A percentile compares a stretch with the other conserved stretches of the same genome.
Evolutionary conservation across 2,113 vertebrate genomes (phyloP).

Genomic region (Albula glossodonta): DNA sequence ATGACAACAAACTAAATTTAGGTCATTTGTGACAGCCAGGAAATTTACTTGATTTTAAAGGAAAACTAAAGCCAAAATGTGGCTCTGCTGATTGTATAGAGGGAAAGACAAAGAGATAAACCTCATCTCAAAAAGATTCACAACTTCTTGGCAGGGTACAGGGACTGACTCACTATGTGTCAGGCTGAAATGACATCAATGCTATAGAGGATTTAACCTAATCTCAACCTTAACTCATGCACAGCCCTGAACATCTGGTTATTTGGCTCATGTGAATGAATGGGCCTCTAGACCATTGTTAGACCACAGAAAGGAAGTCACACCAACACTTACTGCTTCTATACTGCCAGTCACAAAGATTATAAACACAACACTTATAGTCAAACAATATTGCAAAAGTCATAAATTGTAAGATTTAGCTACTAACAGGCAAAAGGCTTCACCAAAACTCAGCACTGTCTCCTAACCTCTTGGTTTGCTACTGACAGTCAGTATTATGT

Average conservation of each 20-base stretch:
- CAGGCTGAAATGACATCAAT: conserved; percentile 10
- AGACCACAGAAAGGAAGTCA: background rate
- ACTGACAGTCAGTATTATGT: no score
- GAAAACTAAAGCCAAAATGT: conserved; percentile 57
- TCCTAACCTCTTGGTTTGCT: no score
- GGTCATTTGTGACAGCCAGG: conserved; percentile 53
- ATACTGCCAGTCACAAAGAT: background rate
- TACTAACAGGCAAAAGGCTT: no score
- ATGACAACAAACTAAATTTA: conserved; percentile 66
- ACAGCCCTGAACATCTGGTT: background rate
- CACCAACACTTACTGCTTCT: background rate
- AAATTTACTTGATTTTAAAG: conserved; percentile 47
- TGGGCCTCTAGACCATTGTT: background rate
- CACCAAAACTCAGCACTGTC: no score
- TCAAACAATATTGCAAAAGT: background rate
- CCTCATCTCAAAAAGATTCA: background rate
- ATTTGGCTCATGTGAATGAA: background rate
- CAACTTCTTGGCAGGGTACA: background rate
- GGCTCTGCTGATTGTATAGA: conserved; percentile 37
- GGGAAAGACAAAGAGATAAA: background rate
- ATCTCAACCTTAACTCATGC: background rate
- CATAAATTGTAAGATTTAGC: no score
- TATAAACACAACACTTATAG: background rate
- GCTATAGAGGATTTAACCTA: background rate
- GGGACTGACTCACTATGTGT: background rate